Base-by-base conservation (phyloP, 2,888 invertebrate genomes). In the Sphaerophoria rueppellii region DNA sequence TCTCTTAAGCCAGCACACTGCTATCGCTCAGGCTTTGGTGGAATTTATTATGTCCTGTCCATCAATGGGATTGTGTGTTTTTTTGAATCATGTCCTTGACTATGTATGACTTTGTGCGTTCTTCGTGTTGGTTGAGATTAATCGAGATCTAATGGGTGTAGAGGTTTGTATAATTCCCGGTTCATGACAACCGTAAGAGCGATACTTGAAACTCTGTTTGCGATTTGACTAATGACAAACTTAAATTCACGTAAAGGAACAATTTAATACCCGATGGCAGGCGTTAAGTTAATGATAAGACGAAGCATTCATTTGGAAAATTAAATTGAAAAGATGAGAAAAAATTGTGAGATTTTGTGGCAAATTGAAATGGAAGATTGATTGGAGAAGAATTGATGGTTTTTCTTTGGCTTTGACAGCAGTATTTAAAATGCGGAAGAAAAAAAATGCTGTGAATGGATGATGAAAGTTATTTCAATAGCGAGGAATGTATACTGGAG, bases 111-210 rank as follows among this genome's bases (percentile, higher is more conserved):
- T 7, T 4, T 0, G 11, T 43, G 9, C 12, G 72, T 69, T 73
- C 73, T 43, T 74, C 57, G 69, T 72, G 54, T 63, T 69, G 32
- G 35, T 32, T 46, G 5, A 55, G 72, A 83, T 80, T 80, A 83
- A 83, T 76, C 55, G 71, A 46, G 40, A 40, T 43, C 78, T 61
- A n/a, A 63, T 57, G 35, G 37, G 60, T 61, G 52, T 34, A 61
- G 61, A 52, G 71, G 65, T 40, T 52, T 57, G 37, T 46, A 37
- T 35, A 50, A 57, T 16, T 32, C 50, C 48, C 72, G 37, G 75
- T 75, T 83, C 71, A 52, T 50, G 65, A 63, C 65, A 50, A 65
- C 50, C 61, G 65, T 35, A 65, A 35, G 14, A 37, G 24, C 9
- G 14, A 6, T 9, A 40, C n/a, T 60, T 24, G 24, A 24, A 35